Base-by-base conservation (phyloP, 2,888 invertebrate genomes). In the Fragum sueziense region DNA sequence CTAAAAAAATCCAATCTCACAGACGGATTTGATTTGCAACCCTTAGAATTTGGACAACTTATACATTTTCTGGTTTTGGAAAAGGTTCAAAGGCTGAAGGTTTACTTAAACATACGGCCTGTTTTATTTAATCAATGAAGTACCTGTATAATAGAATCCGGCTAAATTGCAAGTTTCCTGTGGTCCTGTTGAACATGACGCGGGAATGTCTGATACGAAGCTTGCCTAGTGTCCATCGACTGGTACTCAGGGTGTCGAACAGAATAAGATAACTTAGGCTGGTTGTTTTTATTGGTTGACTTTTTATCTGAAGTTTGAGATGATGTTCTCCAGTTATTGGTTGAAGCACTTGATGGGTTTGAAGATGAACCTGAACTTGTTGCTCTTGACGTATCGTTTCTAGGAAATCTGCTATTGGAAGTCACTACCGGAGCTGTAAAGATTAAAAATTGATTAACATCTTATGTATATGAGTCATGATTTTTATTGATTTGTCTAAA, bases 61-160 rank as follows among this genome's bases (percentile, higher is more conserved):
- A n/a, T n/a, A n/a, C n/a, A n/a, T n/a, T n/a, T n/a, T n/a, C n/a
- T 41, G 9, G 41, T 41, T 41, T 41, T 9, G 41, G 41, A 41
- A 41, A 41, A 41, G 41, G 41, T 41, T 41, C 9, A 9, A 11
- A 41, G 47, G n/a, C 47, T 20, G 47, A 47, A n/a, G 47, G 47
- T 17, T 6, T 1, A 2, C n/a, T n/a, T n/a, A n/a, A n/a, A n/a
- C n/a, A n/a, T n/a, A n/a, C n/a, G n/a, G n/a, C n/a, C n/a, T n/a
- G n/a, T n/a, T n/a, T n/a, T n/a, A n/a, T n/a, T n/a, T n/a, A n/a
- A n/a, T n/a, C n/a, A n/a, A n/a, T n/a, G n/a, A n/a, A n/a, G 1
- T 69, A 71, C 71, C 71, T 61, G 71, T 71, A 29, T 59, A 71
- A 27, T 41, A 59, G 41, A 71, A 61, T 11, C 71, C 71, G 31